Conservation (phyloP, 2,113 vertebrate genomes). For the Perca flavescens region DNA sequence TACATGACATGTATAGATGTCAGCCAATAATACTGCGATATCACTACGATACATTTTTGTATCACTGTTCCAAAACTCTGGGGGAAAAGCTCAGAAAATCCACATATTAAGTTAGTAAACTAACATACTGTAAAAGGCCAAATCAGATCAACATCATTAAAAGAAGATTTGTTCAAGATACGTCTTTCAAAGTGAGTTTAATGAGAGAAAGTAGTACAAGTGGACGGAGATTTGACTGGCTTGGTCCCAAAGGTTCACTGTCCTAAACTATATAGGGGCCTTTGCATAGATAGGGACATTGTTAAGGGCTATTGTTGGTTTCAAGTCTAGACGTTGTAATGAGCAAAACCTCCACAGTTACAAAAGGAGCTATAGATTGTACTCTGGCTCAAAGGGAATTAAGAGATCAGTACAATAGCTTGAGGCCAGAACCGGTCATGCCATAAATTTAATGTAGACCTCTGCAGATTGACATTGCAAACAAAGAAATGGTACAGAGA, state of each 20-base stretch:
- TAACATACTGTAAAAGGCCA: neutral
- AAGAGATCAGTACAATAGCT: conserved; percentile 28
- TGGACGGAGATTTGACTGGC: conserved; percentile 8
- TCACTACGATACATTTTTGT: neutral
- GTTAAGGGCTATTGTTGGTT: conserved; percentile 15
- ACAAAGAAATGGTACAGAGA: neutral
- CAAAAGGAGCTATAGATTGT: neutral
- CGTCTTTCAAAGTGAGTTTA: conserved; percentile 30
- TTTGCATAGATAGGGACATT: conserved; percentile 7
- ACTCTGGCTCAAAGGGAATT: conserved; percentile 23
- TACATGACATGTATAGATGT: neutral
- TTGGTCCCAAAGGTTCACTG: neutral
- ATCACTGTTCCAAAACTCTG: neutral
- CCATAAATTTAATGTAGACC: conserved; percentile 28
- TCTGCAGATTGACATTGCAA: conserved; percentile 16
- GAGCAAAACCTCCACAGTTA: conserved; percentile 3
- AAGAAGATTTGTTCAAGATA: neutral
- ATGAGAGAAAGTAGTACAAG: neutral
- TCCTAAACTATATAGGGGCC: neutral
- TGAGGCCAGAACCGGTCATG: neutral
- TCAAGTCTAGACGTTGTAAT: conserved; percentile 49
- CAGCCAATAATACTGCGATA: neutral
- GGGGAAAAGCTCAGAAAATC: neutral
- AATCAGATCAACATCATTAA: neutral
- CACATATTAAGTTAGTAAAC: neutral